Evolutionary conservation across 2,113 vertebrate genomes (phyloP).

Genomic region (Callospermophilus lateralis): DNA sequence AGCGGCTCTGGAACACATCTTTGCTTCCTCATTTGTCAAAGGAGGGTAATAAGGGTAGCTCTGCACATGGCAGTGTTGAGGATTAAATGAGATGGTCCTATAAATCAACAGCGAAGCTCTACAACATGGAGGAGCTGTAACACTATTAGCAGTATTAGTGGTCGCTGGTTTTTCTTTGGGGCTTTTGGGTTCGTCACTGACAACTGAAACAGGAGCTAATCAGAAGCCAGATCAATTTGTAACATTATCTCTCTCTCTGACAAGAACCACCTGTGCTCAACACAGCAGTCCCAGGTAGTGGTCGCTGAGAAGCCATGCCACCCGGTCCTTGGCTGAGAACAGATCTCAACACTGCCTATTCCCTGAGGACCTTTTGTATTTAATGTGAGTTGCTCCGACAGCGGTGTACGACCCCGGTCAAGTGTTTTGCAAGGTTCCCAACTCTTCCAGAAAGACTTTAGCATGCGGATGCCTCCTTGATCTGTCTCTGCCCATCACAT

Average conservation of each 20-base stretch:
- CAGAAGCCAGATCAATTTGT: background rate
- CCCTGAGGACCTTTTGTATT: background rate
- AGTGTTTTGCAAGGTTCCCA: background rate
- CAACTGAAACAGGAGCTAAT: background rate
- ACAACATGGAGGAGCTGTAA: fast-evolving
- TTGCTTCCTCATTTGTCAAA: no score
- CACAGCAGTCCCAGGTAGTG: background rate
- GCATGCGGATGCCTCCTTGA: background rate
- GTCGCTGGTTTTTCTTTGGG: background rate
- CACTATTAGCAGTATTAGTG: background rate
- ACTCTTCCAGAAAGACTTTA: background rate
- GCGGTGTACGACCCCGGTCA: fast-evolving
- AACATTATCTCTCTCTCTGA: background rate
- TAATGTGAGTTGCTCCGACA: background rate
- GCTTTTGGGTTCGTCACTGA: background rate
- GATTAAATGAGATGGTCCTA: fast-evolving
- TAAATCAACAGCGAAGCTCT: background rate
- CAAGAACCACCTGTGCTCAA: background rate
- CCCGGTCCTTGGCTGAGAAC: background rate
- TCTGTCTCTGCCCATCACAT: background rate
- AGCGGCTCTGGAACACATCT: no score
- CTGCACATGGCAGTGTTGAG: background rate
- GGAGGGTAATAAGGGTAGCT: no score
- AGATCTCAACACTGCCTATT: fast-evolving
- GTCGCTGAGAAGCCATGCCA: background rate